A percentile compares a stretch with the other conserved stretches of the same genome.
phyloP scores from a whole-genome alignment of 2,888 invertebrate species.

The Phymatocera aterrima region DNA sequence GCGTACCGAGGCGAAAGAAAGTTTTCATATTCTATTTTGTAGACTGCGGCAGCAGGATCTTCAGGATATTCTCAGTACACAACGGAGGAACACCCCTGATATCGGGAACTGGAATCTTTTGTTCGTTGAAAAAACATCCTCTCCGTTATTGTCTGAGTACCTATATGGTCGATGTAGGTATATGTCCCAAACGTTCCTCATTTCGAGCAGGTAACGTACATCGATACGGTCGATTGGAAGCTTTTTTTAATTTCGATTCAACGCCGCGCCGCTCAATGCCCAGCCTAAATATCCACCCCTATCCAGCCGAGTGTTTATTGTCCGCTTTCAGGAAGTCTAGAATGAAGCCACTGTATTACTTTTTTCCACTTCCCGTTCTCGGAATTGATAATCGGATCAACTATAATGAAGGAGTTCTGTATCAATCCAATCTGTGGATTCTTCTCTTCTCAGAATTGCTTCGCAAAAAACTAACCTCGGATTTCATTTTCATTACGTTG shows the following conservation, averaged over 20 bases:
- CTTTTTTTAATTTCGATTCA: slow-evolving; percentile 14
- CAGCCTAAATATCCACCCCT: slow-evolving; percentile 3
- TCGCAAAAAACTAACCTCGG: no score
- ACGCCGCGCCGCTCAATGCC: slow-evolving; percentile 1
- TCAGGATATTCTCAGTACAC: neutral
- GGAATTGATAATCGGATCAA: no score
- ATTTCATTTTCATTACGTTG: no score
- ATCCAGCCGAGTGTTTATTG: slow-evolving; percentile 18
- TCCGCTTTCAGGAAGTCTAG: neutral
- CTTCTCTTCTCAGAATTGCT: no score
- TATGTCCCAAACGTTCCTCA: no score
- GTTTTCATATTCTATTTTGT: slow-evolving; percentile 19
- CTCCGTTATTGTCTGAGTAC: no score
- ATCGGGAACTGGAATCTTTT: neutral
- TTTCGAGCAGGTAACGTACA: slow-evolving; percentile 22
- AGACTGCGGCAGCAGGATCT: neutral
- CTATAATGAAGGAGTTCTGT: no score
- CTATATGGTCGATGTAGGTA: no score
- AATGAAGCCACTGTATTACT: no score
- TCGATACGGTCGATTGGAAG: neutral
- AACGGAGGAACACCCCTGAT: neutral
- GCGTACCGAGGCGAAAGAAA: slow-evolving; percentile 1
- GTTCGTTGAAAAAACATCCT: neutral
- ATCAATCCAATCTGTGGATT: no score
- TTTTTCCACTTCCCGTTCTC: no score